Evolutionary conservation across 2,797 vertebrate genomes (phyloP), one percentile per base, ranked within the genome.

Genomic region (Allenopithecus nigroviridis): DNA sequence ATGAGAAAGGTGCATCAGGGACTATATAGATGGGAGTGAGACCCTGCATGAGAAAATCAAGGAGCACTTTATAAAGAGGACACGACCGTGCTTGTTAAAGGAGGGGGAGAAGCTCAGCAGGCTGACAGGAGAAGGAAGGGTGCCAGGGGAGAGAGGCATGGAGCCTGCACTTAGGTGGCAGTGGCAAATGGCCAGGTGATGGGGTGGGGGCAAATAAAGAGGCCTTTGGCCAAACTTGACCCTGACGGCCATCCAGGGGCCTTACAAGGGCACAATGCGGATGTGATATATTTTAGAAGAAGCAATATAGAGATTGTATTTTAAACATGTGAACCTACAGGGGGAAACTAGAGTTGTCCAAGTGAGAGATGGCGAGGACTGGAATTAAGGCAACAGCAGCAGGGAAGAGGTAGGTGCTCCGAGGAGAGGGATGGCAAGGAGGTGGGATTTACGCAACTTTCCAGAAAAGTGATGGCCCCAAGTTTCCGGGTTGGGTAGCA

Each of bases 51-150:
- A 33, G 50, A 26, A 76, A 24, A 8, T 30, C 33, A 13, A 2
- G 33, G 14, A 12, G 9, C 30, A 14, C 33, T 57, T 55, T 28
- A 33, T 24, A 19, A 41, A 68, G 89, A 39, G 30, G 46, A 24
- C 2, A 24, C 6, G 0, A 12, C 3, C 0, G 10, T 2, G 28
- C 22, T 8, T 19, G 33, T 30, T 33, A 9, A 30, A 61, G 33
- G 41, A 59, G n/a, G 28, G 10, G 28, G 22, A 17, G 6, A 55
- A 1, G 22, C 9, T 8, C 19, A 1, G 8, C 50, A 16, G 13
- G 26, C 28, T 10, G 10, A 12, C 7, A 14, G 17, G 53, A 61
- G 30, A 10, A 91, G 16, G 43, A 85, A 59, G 30, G n/a, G 41
- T 5, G 26, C 28, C 17, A 8, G 39, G 41, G 5, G 21, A 19